Conservation (phyloP, 2,888 invertebrate genomes). For the Dryadula phaetusa region DNA sequence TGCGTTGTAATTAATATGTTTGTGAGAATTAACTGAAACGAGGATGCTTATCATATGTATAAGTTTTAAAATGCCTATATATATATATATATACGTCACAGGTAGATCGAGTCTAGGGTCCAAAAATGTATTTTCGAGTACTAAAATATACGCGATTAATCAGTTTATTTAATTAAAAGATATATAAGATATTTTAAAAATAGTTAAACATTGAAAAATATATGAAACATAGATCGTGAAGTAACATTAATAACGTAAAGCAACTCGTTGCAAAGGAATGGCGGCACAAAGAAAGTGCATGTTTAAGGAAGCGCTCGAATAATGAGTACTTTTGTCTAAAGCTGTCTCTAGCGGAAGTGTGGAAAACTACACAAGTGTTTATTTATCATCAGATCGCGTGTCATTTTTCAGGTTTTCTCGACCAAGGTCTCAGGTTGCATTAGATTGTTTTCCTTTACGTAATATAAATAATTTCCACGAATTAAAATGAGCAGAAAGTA, state of each 20-base stretch:
- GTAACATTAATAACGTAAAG: background rate
- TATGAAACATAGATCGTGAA: background rate
- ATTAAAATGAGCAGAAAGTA: too few species aligned
- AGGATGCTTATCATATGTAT: background rate
- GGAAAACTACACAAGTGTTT: background rate
- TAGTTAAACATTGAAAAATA: background rate
- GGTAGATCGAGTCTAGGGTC: too few species aligned
- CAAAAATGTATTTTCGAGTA: too few species aligned
- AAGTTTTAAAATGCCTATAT: too few species aligned
- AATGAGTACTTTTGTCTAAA: conserved; percentile 7
- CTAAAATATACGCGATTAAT: too few species aligned
- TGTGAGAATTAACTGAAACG: conserved; percentile 10
- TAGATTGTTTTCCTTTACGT: too few species aligned
- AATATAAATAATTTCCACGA: too few species aligned
- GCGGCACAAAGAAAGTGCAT: background rate
- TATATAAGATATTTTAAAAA: background rate
- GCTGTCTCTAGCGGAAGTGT: background rate
- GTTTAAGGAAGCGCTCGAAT: conserved; percentile 10
- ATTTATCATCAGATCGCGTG: conserved; percentile 4
- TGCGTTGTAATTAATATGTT: conserved; percentile 22
- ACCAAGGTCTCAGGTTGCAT: background rate
- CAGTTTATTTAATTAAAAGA: too few species aligned
- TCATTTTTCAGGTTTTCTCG: background rate
- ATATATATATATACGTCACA: too few species aligned
- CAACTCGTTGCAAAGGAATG: background rate